Evolutionary conservation across 2,888 invertebrate genomes (phyloP).

Genomic region (Nebria brevicollis): DNA sequence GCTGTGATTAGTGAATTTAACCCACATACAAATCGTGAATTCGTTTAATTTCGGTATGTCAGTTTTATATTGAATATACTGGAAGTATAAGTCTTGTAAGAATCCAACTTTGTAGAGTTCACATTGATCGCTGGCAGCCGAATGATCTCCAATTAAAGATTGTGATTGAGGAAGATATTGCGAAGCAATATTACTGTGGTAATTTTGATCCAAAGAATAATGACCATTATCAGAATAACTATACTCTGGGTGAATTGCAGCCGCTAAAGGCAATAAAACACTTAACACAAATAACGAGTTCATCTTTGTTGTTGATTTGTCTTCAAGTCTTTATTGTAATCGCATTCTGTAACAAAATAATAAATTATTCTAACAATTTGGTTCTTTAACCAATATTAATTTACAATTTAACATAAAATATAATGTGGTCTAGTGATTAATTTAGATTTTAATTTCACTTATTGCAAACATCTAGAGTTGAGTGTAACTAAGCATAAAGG

Average conservation of each 20-base stretch:
- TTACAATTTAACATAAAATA: no score
- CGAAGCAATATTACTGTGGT: slow-evolving; percentile 49
- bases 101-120: slow-evolving; percentile 68
- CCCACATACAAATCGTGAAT: slow-evolving; percentile 86
- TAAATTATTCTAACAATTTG: not conserved
- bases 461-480: no score
- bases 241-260: slow-evolving; percentile 31
- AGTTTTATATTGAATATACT: slow-evolving; percentile 79
- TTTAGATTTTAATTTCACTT: no score
- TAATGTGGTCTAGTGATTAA: no score
- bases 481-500: no score
- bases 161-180: slow-evolving; percentile 43
- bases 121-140: slow-evolving; percentile 61
- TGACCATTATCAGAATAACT: slow-evolving; percentile 15
- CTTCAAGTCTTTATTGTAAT: slow-evolving; percentile 2
- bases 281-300: not conserved
- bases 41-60: slow-evolving; percentile 80
- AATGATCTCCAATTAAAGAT: slow-evolving; percentile 50
- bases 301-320: not conserved
- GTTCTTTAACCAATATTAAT: not conserved
- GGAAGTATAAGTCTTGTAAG: slow-evolving; percentile 70
- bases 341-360: slow-evolving; percentile 36
- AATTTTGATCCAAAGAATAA: slow-evolving; percentile 34
- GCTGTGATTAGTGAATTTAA: slow-evolving; percentile 82
- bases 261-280: slow-evolving; percentile 26